These are phyloP conservation scores for Heliconius cydno DNA, from an alignment of 2,888 invertebrate species.

Conservation along the genomic window DNA sequence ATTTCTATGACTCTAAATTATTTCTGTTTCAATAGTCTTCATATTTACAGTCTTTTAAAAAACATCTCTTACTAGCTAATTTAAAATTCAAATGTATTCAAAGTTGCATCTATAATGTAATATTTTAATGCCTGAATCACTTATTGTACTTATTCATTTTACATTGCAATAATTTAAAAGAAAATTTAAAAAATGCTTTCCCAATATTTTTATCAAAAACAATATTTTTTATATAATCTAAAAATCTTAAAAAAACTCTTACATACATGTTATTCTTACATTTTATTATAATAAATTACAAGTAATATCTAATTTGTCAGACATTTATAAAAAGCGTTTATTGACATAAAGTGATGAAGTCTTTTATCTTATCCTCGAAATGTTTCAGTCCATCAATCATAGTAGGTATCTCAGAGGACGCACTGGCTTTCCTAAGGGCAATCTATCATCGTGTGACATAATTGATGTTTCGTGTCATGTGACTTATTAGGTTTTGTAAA, in stretches of 20 bases:
- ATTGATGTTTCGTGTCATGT: constrained; percentile 39
- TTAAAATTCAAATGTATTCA: constrained; percentile 26
- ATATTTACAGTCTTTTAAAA: constrained; percentile 28
- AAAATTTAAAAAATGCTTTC: background rate
- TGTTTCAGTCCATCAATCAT: constrained; percentile 45
- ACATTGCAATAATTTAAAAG: background rate
- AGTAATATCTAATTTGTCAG: background rate
- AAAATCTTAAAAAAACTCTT: too few species aligned
- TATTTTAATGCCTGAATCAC: constrained; percentile 20
- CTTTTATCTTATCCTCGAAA: constrained; percentile 40
- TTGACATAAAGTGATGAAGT: constrained; percentile 13
- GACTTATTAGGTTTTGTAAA: constrained; percentile 37
- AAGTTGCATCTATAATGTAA: constrained; percentile 20
- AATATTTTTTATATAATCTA: too few species aligned
- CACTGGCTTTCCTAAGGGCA: constrained; percentile 32
- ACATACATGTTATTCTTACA: too few species aligned
- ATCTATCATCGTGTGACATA: constrained; percentile 44
- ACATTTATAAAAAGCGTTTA: constrained; percentile 22
- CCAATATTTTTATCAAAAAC: background rate
- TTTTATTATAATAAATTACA: background rate
- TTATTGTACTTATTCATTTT: background rate
- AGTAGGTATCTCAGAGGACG: constrained; percentile 37
- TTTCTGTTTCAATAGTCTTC: background rate
- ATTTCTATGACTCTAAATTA: background rate
- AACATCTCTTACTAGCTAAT: constrained; percentile 32